Conservation (phyloP, 2,888 invertebrate genomes). For the Acanthoscelides obtectus region DNA sequence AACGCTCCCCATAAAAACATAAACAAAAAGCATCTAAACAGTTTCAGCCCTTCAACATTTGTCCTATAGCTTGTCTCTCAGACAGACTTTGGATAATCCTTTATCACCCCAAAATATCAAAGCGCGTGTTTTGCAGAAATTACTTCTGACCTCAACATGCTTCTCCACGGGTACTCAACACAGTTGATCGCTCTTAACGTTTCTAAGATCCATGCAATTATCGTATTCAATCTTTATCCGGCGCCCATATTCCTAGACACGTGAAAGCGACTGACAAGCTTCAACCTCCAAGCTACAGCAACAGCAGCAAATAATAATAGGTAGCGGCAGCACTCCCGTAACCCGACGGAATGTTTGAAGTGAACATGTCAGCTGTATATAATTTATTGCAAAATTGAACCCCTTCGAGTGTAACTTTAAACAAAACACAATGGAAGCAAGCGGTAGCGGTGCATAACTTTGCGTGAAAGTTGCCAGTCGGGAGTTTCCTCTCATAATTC, state of each 20-base stretch:
- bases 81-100: too few relatives aligned
- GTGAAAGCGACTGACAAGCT: background rate
- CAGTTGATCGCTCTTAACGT: too few relatives aligned
- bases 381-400: slow-evolving; percentile 27
- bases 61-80: too few relatives aligned
- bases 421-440: slow-evolving; percentile 16
- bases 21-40: too few relatives aligned
- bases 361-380: slow-evolving; percentile 27
- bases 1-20: too few relatives aligned
- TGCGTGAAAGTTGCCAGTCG: slow-evolving; percentile 1
- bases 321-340: background rate
- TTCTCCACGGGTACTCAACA: too few relatives aligned
- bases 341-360: slow-evolving; percentile 21
- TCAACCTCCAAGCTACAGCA: background rate
- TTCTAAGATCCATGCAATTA: too few relatives aligned
- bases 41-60: too few relatives aligned
- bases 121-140: too few relatives aligned
- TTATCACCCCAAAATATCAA: too few relatives aligned
- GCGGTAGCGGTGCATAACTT: slow-evolving; percentile 9
- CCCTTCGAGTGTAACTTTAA: slow-evolving; percentile 22
- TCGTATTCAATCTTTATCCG: background rate
- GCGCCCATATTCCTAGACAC: background rate
- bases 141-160: too few relatives aligned
- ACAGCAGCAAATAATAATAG: background rate
- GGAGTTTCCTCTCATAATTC: slow-evolving; percentile 7